phyloP scores from a whole-genome alignment of 2,797 vertebrate species.

The Channallabes apus region DNA sequence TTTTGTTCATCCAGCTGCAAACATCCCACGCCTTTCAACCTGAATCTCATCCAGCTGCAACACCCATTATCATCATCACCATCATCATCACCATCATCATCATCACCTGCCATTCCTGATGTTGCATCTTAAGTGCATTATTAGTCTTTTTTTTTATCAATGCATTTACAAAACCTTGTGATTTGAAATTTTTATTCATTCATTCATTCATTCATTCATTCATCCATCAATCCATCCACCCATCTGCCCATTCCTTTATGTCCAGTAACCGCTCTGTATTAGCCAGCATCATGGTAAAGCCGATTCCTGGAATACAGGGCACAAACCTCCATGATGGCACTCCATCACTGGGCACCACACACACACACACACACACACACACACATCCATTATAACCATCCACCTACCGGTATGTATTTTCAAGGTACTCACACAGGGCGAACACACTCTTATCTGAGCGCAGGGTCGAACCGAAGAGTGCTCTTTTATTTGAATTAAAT shows the following conservation, averaged over 20 bases:
- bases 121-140: neutral
- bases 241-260: neutral
- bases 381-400: neutral
- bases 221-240: neutral
- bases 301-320: neutral
- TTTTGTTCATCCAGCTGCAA: conserved; percentile 2
- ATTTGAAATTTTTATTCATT: neutral
- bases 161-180: neutral
- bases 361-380: neutral
- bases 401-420: neutral
- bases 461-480: neutral
- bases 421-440: neutral
- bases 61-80: conserved; percentile 24
- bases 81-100: conserved; percentile 12
- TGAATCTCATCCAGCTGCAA: conserved; percentile 29
- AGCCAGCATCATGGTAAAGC: neutral
- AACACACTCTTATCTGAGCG: neutral
- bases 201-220: conserved; percentile 10
- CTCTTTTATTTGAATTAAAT: neutral
- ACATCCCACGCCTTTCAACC: conserved; percentile 1
- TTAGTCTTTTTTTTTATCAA: neutral
- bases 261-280: neutral
- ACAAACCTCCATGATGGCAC: neutral
- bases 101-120: conserved; percentile 37
- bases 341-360: neutral